Base-by-base conservation (phyloP, 2,888 invertebrate species). In the Gerosis bhagava region DNA sequence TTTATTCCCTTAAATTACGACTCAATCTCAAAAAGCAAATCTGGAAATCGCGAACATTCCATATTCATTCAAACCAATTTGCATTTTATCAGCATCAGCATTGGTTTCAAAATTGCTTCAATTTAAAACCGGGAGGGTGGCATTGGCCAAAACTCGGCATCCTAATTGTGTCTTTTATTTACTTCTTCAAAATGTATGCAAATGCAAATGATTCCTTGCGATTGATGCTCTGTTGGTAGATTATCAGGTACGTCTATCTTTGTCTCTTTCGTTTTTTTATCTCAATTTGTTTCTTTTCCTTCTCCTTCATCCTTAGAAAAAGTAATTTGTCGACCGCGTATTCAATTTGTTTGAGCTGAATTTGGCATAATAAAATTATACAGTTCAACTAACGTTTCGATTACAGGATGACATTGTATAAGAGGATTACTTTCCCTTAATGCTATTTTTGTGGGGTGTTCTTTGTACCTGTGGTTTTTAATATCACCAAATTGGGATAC, bases 341-440 rank as follows among this genome's bases (percentile, higher is more conserved):
- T 79, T 81, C 76, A 76, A 81, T 80, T 78, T 75, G 65, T 59
- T 47, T 60, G 65, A 67, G 61, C 56, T 65, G 66, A 70, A 71
- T 73, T 67, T 70, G 65, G 76, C 73, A 73, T 72, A 79, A 83
- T 83, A 83, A 86, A 87, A 86, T 87, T 87, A 87, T 86, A 83
- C 84, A 73, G 81, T 73, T 75, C 77, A 71, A 54, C 54, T 64
- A 65, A 67, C 64, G 57, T 64, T 60, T 56, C 49, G 51, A 49
- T 59, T 60, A 51, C 57, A 57, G 53, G 57, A 60, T 65, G 58
- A 62, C 60, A 58, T 56, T 57, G 63, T 66, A 60, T 67, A 70
- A 77, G 80, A 74, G 77, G 77, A 75, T 77, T 73, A 66, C 50
- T 70, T 67, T n/a, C n/a, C 61, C 65, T 51, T 61, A 63, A 70